These are phyloP conservation scores for Pocillopora verrucosa DNA, from an alignment of 64 coral and sea anemone genomes.

Conservation along the genomic window DNA sequence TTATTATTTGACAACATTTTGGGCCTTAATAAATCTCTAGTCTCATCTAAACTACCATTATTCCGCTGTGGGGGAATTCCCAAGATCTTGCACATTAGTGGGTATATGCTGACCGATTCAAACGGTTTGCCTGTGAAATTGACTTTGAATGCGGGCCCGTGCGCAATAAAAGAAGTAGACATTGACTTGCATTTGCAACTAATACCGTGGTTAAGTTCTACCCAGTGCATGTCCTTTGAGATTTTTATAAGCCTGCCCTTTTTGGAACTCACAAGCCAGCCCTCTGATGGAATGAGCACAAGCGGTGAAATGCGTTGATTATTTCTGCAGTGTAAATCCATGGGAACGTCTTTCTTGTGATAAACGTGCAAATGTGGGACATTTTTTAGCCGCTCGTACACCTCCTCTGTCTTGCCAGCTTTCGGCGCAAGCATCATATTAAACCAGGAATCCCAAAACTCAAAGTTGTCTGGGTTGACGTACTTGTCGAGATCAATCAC, in stretches of 20 bases:
- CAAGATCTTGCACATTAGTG: slow-evolving; percentile 75
- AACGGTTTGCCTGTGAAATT: slow-evolving; percentile 52
- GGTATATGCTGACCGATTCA: slow-evolving; percentile 70
- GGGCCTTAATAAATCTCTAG: slow-evolving; percentile 16
- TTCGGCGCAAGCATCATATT: slow-evolving; percentile 65
- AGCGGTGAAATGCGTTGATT: slow-evolving; percentile 66
- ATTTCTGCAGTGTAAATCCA: slow-evolving; percentile 52
- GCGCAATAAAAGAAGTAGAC: slow-evolving; percentile 71
- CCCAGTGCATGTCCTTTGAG: neutral
- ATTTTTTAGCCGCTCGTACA: slow-evolving; percentile 63
- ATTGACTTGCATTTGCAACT: slow-evolving; percentile 48
- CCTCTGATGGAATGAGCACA: slow-evolving; percentile 58
- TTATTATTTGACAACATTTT: neutral
- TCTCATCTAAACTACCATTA: slow-evolving; percentile 54
- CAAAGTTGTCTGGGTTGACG: slow-evolving; percentile 47
- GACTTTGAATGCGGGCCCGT: slow-evolving; percentile 74
- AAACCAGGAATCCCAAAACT: slow-evolving; percentile 55
- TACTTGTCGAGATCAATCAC: slow-evolving; percentile 59
- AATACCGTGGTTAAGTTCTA: slow-evolving; percentile 61
- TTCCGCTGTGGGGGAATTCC: slow-evolving; percentile 62
- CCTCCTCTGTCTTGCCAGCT: slow-evolving; percentile 10
- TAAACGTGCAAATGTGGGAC: slow-evolving; percentile 63
- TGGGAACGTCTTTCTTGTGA: slow-evolving; percentile 63
- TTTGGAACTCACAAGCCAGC: slow-evolving; percentile 56
- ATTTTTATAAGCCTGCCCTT: neutral